A percentile compares a stretch with the other conserved stretches of the same genome.
Conservation (phyloP, 2,113 vertebrate species). For the Gymnobelideus leadbeateri region DNA sequence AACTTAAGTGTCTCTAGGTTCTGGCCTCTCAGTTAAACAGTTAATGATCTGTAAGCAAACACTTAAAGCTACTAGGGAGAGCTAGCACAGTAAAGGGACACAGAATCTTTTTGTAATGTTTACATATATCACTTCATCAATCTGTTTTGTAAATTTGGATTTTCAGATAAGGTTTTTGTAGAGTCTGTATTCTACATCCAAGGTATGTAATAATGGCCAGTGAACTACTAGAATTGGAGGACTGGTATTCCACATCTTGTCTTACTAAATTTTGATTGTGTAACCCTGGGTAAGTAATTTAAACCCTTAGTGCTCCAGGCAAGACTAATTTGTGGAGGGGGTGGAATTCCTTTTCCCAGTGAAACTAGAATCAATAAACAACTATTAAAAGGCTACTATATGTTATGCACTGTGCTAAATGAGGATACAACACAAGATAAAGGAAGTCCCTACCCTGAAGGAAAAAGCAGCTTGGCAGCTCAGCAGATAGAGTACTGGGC, state of each 20-base stretch:
- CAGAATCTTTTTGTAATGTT: neutral
- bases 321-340: neutral
- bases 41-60: constrained; percentile 4
- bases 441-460: no score
- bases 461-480: no score
- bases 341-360: neutral
- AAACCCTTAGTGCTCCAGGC: neutral
- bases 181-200: neutral
- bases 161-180: neutral
- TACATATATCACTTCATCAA: neutral
- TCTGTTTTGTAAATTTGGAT: neutral
- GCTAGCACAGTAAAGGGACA: neutral
- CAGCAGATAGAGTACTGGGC: no score
- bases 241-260: neutral
- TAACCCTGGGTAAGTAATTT: neutral
- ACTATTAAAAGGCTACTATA: no score
- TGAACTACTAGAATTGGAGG: neutral
- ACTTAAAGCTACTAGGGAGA: neutral
- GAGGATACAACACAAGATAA: no score
- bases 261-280: neutral
- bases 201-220: neutral
- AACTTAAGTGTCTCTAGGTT: neutral
- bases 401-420: no score
- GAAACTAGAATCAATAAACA: neutral
- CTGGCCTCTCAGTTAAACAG: neutral